Percentiles rank a stretch among this genome's conserved stretches.
Conservation (phyloP, 2,888 invertebrate species). For the Meta bourneti region DNA sequence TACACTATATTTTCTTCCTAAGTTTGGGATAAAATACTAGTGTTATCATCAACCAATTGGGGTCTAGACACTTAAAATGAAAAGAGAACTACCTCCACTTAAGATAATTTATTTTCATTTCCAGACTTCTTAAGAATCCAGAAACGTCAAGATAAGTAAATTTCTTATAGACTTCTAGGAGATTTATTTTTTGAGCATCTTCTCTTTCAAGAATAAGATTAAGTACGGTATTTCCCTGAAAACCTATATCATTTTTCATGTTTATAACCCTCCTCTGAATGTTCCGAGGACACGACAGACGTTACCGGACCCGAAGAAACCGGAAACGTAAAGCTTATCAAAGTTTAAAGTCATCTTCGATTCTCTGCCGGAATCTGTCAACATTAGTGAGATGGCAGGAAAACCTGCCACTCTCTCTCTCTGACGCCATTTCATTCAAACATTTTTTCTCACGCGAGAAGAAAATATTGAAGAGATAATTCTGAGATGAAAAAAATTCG, state of each 20-base stretch:
- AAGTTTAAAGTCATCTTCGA: slow-evolving; percentile 44
- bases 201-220: neutral
- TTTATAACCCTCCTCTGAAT: neutral
- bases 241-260: neutral
- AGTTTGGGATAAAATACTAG: no score
- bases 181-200: neutral
- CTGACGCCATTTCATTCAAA: slow-evolving; percentile 23
- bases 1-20: no score
- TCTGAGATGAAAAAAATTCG: neutral
- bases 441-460: slow-evolving; percentile 11
- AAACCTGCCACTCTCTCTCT: slow-evolving; percentile 7
- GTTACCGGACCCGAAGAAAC: neutral
- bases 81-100: neutral
- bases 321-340: slow-evolving; percentile 27
- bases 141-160: neutral
- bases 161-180: neutral
- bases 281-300: no score
- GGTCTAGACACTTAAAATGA: no score
- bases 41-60: no score
- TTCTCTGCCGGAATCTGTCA: slow-evolving; percentile 39
- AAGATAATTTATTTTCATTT: neutral
- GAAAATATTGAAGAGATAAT: slow-evolving; percentile 27
- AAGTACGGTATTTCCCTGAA: neutral
- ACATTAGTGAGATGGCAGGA: slow-evolving; percentile 19
- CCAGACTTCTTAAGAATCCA: neutral